Base-by-base conservation (phyloP, 2,113 vertebrate species). In the Oncorhynchus mykiss region DNA sequence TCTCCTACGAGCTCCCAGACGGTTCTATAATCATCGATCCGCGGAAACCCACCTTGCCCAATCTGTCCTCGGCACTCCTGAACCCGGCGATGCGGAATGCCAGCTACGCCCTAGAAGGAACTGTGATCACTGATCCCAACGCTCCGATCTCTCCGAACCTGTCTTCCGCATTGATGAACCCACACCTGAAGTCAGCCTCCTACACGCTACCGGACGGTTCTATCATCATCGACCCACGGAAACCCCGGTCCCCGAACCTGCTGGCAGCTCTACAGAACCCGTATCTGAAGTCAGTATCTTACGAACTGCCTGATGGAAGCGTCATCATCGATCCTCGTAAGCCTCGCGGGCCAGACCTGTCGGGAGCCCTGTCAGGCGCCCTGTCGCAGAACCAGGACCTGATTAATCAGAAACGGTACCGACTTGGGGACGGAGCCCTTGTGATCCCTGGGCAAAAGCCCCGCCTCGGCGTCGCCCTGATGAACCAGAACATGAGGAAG, bases 271-370 rank as follows among this genome's bases (percentile, higher is more conserved):
- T 94, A 60, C 86, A 89, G 71, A 94, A 94, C 85, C 89, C 87
- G 20, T 86, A 86, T 77, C 77, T 94, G n/a, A 88, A 88, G 82
- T 85, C 79, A 27, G 87, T 87, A 27, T 90, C 91, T n/a, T 91
- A 90, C 74, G 88, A 90, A 14, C 79, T 94, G 39, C 89, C 92
- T 5, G 92, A 94, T 81, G 93, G 93, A 78, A 91, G 92, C 48
- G 85, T 94, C 67, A 84, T 94, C 67, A 89, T 91, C 71, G 86
- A 92, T 77, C 91, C 91, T 62, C 25, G 85, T 4, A 91, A 91
- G 74, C 89, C 89, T 75, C 70, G 82, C 77, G 8, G 49, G 27
- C 91, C 91, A 9, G 22, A 92, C 74, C 79, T 92, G 67, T 90
- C 88, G 0, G 66, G 25, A 2, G 66, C 27, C 22, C 9, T 51